Evolutionary conservation across 2,797 vertebrate species (phyloP), one percentile per base, ranked within the genome.

Genomic region (Eurystomus glaucurus): DNA sequence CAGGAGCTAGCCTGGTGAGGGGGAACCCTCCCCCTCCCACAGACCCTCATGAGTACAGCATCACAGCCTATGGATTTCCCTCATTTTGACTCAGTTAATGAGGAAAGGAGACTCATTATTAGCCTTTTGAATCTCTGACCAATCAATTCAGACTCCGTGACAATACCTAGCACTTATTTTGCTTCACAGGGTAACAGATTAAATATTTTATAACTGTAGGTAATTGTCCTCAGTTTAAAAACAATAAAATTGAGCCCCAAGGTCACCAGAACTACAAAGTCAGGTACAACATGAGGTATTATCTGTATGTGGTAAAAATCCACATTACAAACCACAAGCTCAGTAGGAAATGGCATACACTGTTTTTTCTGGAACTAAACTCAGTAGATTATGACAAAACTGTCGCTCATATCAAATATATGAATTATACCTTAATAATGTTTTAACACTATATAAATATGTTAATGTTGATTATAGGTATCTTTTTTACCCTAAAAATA

Each of bases 281-380:
- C 68, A 83, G 81, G 45, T 87, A 29, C 52, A 80, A 31, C 14
- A 25, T 0, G 0, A 74, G 29, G 33, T 62, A 10, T 64, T 69
- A 16, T 41, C 31, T 55, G 2, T 6, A 2, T 0, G 0, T 4
- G 20, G 3, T 66, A 70, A 64, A 84, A 91, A 78, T 31, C 19
- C 7, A 5, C 4, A 0, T 74, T 39, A 11, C 0, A 2, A 29
- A 13, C 51, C 4, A 15, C 0, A 1, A 71, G 39, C 15, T 66
- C 10, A 1, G 45, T 10, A 17, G 43, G 48, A 90, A 84, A 72
- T 5, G 8, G 35, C 33, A 54, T 22, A 57, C 66, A 57, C 10
- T 14, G 37, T 52, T 82, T 61, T 50, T 82, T 91, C 52, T 54
- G 28, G 31, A 84, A 54, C 15, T 43, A 81, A 88, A 80, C 18